A percentile compares a stretch with the other conserved stretches of the same genome.
Conservation (phyloP, 1,140 invertebrate genomes). For the Bombyx mori region ASM3026992v2 NC_085114.1:10847001-10847500, state of each 20-base stretch:
- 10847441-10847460: too few species aligned
- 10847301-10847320: conserved; percentile 29
- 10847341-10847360: conserved; percentile 39
- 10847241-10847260: conserved; percentile 19
- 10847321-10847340: conserved; percentile 30
- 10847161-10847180: conserved; percentile 1
- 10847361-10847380: conserved; percentile 62
- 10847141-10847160: neutral
- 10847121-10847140: conserved; percentile 22
- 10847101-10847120: conserved; percentile 48
- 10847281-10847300: conserved; percentile 22
- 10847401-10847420: conserved; percentile 24
- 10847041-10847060: conserved; percentile 52
- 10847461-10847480: too few species aligned
- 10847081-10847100: conserved; percentile 37
- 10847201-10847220: neutral
- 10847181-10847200: conserved; percentile 1
- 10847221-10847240: conserved; percentile 21
- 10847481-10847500: too few species aligned
- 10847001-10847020: conserved; percentile 16
- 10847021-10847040: conserved; percentile 49
- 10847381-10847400: conserved; percentile 29
- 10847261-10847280: conserved; percentile 15
- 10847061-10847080: conserved; percentile 58
- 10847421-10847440: conserved; percentile 36